Percentiles rank a stretch among this genome's conserved stretches.
Evolutionary conservation across 1,140 invertebrate species (phyloP).

Genomic region (Pantala flavescens): DNA sequence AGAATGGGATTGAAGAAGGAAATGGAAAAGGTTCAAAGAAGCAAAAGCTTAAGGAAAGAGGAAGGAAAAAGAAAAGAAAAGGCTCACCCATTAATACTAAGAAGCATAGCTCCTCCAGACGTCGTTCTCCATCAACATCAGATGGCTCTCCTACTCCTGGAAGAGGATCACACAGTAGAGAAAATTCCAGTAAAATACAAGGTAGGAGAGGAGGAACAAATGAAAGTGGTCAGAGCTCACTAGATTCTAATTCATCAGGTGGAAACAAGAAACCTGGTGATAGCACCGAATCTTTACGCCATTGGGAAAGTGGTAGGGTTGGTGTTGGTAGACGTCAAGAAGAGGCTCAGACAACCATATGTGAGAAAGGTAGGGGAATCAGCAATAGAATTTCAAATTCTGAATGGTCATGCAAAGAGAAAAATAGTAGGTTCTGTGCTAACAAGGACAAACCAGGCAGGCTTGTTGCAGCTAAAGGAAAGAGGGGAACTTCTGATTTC

Average conservation of each 20-base stretch:
- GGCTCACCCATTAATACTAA: neutral
- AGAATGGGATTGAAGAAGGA: neutral
- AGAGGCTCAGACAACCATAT: neutral
- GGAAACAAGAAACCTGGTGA: neutral
- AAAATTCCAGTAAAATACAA: neutral
- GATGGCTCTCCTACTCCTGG: neutral
- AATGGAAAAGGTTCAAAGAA: constrained; percentile 2
- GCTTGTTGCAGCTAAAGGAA: neutral
- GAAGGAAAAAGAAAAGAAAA: neutral
- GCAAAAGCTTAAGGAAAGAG: neutral
- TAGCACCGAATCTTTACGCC: neutral
- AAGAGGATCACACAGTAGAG: neutral
- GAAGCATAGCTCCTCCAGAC: neutral
- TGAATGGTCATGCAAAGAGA: neutral
- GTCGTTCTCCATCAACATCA: neutral
- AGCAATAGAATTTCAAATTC: neutral
- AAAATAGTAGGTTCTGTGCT: neutral
- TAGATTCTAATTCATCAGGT: neutral
- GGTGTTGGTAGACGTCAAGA: neutral
- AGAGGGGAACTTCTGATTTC: neutral
- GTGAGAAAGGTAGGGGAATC: neutral
- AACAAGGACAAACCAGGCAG: neutral
- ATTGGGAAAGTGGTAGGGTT: neutral
- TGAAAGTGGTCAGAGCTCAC: neutral
- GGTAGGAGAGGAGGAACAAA: neutral